Evolutionary conservation across 2,888 invertebrate species (phyloP).

Genomic region (Lasioglossum morio): DNA sequence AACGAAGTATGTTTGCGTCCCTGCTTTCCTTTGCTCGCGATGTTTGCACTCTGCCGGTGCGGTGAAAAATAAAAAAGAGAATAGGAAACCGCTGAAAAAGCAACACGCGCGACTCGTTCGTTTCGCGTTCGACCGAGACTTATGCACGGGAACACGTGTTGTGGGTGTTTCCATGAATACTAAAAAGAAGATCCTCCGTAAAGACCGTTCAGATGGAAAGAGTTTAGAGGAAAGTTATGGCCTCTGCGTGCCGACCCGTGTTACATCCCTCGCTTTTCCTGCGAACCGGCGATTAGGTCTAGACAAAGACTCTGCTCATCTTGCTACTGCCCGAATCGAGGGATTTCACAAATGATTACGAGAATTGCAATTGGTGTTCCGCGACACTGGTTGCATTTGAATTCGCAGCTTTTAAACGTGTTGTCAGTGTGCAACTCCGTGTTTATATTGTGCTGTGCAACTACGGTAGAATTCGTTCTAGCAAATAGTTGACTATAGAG

Average conservation of each 20-base stretch:
- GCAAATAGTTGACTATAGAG: too few relatives aligned
- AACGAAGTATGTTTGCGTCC: neutral
- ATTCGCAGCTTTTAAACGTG: neutral
- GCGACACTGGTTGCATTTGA: neutral
- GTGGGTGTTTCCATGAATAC: slow-evolving; percentile 54
- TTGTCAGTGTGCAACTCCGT: neutral
- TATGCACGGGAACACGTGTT: slow-evolving; percentile 52
- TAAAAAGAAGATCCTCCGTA: slow-evolving; percentile 25
- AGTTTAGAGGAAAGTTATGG: slow-evolving; percentile 25
- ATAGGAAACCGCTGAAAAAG: slow-evolving; percentile 64
- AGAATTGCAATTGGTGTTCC: neutral
- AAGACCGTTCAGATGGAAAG: neutral
- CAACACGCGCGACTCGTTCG: slow-evolving; percentile 21
- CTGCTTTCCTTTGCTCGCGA: slow-evolving; percentile 17
- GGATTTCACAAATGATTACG: neutral
- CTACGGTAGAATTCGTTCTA: too few relatives aligned
- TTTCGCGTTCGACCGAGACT: slow-evolving; percentile 15
- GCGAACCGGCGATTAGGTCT: neutral
- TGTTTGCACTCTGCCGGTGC: slow-evolving; percentile 40
- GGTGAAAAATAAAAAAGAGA: neutral
- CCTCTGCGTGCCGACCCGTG: neutral
- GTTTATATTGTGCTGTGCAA: too few relatives aligned
- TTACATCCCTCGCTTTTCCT: neutral
- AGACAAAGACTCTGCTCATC: neutral
- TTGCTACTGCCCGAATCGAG: neutral